phyloP scores from a whole-genome alignment of 2,113 vertebrate species.

The Clarias macrocephalus region DNA sequence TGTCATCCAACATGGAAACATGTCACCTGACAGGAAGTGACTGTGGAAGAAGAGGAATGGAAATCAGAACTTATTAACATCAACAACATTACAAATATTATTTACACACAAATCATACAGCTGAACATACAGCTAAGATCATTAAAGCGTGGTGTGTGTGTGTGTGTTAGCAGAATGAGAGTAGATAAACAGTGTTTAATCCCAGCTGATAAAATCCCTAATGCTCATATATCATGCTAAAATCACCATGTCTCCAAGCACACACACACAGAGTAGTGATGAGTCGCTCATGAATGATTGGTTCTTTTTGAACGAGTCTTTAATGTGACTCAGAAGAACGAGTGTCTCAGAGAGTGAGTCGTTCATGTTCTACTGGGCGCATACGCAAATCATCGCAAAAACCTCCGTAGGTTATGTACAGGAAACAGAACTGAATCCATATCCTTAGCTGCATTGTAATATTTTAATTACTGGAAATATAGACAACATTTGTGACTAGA shows the following conservation, averaged over 20 bases:
- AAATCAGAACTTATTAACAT: neutral
- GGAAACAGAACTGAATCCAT: too few species aligned
- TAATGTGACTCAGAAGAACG: too few species aligned
- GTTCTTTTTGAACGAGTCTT: too few species aligned
- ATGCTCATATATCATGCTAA: neutral
- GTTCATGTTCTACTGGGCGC: too few species aligned
- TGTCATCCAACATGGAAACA: neutral
- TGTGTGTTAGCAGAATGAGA: neutral
- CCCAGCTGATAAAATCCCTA: constrained; percentile 26
- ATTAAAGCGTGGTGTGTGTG: neutral
- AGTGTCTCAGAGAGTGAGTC: too few species aligned
- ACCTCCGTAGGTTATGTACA: too few species aligned
- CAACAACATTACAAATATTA: neutral
- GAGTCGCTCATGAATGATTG: too few species aligned
- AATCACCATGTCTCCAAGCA: neutral
- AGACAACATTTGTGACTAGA: too few species aligned
- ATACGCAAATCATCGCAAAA: too few species aligned
- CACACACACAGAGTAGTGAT: too few species aligned
- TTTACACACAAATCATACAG: neutral
- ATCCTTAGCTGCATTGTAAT: too few species aligned
- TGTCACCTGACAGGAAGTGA: neutral
- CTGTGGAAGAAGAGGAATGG: neutral
- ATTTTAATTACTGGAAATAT: too few species aligned
- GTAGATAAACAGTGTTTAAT: constrained; percentile 14
- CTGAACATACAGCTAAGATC: neutral